A percentile compares a stretch with the other conserved stretches of the same genome.
phyloP scores from a whole-genome alignment of 2,113 vertebrate genomes.

The Solea solea region DNA sequence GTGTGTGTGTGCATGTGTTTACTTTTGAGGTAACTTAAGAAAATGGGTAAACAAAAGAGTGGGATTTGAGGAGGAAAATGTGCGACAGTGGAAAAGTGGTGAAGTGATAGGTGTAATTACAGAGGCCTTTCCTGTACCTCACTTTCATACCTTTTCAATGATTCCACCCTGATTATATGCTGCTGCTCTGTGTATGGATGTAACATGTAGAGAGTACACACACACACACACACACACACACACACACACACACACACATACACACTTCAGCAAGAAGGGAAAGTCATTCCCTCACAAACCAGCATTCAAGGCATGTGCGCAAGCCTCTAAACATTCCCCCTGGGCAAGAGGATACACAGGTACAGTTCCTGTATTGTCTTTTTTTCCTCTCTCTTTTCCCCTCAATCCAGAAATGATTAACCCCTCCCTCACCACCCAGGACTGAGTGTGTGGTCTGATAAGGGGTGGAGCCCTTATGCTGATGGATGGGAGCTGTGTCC shows the following conservation, averaged over 20 bases:
- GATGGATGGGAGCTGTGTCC: conserved; percentile 71
- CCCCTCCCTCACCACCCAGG: conserved; percentile 37
- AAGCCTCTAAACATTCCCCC: conserved; percentile 59
- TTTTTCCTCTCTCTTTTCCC: conserved; percentile 33
- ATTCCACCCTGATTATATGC: conserved; percentile 56
- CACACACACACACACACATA: conserved; percentile 21
- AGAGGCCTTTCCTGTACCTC: conserved; percentile 67
- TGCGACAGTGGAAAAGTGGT: conserved; percentile 50
- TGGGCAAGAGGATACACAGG: conserved; percentile 65
- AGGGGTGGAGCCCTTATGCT: conserved; percentile 49
- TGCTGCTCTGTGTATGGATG: conserved; percentile 14
- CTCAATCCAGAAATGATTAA: conserved; percentile 77
- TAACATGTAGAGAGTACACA: conserved; percentile 6
- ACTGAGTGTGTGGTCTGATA: conserved; percentile 72
- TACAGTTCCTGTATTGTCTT: conserved; percentile 74
- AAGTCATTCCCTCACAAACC: conserved; percentile 61
- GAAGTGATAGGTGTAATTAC: conserved; percentile 72
- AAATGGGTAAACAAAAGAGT: conserved; percentile 9
- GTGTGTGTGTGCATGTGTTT: conserved; percentile 8
- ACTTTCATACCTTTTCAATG: conserved; percentile 67
- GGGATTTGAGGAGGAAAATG: conserved; percentile 30
- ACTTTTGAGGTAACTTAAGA: conserved; percentile 4
- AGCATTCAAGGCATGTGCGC: conserved; percentile 42
- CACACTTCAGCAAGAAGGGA: conserved; percentile 61
- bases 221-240: conserved; percentile 22